These are phyloP conservation scores for Clarias batrachus DNA, from an alignment of 2,113 vertebrate species.

Conservation along the genomic window DNA sequence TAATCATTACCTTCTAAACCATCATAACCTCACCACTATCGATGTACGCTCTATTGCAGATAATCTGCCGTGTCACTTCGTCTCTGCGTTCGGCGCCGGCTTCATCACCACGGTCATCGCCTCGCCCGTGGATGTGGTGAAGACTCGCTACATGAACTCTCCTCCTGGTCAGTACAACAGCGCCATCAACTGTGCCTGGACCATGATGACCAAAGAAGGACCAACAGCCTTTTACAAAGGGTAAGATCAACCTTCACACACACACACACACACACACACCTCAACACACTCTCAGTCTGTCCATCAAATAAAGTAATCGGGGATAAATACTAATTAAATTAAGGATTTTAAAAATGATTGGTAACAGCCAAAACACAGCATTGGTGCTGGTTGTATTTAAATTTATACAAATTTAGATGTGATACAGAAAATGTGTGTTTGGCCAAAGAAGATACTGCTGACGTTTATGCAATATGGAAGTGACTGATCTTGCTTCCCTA, in stretches of 20 bases:
- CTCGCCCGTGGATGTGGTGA: constrained; percentile 85
- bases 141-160: constrained; percentile 86
- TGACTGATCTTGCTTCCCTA: too few relatives aligned
- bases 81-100: constrained; percentile 80
- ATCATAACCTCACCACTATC: not conserved
- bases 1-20: not conserved
- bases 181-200: constrained; percentile 77
- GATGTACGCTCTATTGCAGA: constrained; percentile 64
- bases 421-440: too few relatives aligned
- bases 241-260: constrained; percentile 58
- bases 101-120: constrained; percentile 82
- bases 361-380: not conserved
- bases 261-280: not conserved
- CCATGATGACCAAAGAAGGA: constrained; percentile 81
- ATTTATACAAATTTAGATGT: too few relatives aligned
- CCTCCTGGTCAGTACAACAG: constrained; percentile 78
- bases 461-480: too few relatives aligned
- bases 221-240: constrained; percentile 84
- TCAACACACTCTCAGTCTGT: not conserved
- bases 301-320: not conserved
- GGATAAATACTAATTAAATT: not conserved
- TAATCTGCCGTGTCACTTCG: constrained; percentile 81
- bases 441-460: too few relatives aligned
- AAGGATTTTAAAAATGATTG: not conserved
- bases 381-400: too few relatives aligned